Base-by-base conservation (phyloP, 2,113 vertebrate genomes). In the Sphyrna mokarran region DNA sequence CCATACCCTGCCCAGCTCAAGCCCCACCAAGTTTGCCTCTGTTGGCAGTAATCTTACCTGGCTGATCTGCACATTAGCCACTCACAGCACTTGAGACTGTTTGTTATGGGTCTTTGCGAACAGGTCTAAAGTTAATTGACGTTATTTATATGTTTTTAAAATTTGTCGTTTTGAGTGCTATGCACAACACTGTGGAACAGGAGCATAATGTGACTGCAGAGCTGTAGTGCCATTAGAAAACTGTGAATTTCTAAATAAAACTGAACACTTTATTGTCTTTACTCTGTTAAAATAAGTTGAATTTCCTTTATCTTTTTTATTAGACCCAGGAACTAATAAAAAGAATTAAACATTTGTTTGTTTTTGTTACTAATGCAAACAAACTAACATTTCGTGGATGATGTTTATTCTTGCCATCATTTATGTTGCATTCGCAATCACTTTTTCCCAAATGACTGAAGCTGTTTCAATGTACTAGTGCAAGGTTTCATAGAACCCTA, bases 221-320 rank as follows among this genome's bases (percentile, higher is more conserved):
- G 97, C 98, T 98, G 98, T 99, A 99, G 99, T 99, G 98, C 98
- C 98, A 98, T 98, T 99, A 99, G 99, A 99, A 93, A 99, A 99
- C 99, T 99, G 99, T 99, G 99, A 99, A 99, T 99, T 99, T 99
- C 98, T 98, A 98, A 99, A 99, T 99, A 99, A 99, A 99, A 97
- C 97, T 97, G 97, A 98, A 97, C 96, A 98, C 97, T 98, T 97
- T 96, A 97, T 97, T 98, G 98, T 98, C 98, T 99, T 98, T 99
- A 40, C 43, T 95, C 66, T 72, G 68, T 43, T 93, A 89, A 97
- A 68, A 96, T 97, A 97, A 66, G 70, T 72, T 97, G 95, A 26
- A 22, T 95, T 97, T 90, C 94, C 96, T 97, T 93, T 48, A 29
- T 18, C 87, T 40, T 96, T 95, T 96, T 72, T 89, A 94, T 76